Conservation (phyloP, 2,113 vertebrate species). For the Epinephelus lanceolatus region DNA sequence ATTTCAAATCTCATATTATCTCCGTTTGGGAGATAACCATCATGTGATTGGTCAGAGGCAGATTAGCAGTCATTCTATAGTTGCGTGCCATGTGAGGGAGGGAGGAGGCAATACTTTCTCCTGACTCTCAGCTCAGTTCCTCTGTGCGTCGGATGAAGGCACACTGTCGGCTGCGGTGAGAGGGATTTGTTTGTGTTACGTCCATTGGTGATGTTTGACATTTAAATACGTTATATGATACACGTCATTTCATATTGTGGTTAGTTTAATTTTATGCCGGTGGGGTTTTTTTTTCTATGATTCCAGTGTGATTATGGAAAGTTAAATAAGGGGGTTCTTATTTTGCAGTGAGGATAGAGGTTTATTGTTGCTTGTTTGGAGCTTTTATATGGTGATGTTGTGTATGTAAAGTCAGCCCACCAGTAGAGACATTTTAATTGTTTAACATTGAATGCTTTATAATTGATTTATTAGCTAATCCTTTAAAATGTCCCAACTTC, state of each 20-base stretch:
- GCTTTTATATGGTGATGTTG: not conserved
- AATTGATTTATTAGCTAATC: not conserved
- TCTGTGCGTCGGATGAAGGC: constrained; percentile 44
- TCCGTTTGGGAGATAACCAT: constrained; percentile 12
- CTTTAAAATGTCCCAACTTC: not conserved
- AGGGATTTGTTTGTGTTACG: constrained; percentile 20
- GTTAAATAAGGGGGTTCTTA: not conserved
- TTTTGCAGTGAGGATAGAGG: not conserved
- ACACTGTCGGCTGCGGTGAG: constrained; percentile 62
- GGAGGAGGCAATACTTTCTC: constrained; percentile 50
- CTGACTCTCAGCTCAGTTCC: constrained; percentile 63
- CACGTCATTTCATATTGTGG: not conserved
- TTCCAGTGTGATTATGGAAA: not conserved
- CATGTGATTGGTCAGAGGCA: constrained; percentile 70
- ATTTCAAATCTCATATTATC: constrained; percentile 49
- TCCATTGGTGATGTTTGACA: not conserved
- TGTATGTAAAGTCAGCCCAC: not conserved
- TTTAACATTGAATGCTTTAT: not conserved
- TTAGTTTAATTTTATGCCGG: not conserved
- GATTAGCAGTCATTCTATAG: constrained; percentile 73
- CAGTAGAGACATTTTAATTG: not conserved
- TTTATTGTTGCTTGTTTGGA: not conserved
- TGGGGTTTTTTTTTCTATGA: not conserved
- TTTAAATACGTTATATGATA: not conserved
- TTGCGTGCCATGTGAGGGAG: constrained; percentile 38